These are phyloP conservation scores for Alcedo quadribrachys DNA, from an alignment of 2,797 vertebrate species.

Conservation along the genomic window DNA sequence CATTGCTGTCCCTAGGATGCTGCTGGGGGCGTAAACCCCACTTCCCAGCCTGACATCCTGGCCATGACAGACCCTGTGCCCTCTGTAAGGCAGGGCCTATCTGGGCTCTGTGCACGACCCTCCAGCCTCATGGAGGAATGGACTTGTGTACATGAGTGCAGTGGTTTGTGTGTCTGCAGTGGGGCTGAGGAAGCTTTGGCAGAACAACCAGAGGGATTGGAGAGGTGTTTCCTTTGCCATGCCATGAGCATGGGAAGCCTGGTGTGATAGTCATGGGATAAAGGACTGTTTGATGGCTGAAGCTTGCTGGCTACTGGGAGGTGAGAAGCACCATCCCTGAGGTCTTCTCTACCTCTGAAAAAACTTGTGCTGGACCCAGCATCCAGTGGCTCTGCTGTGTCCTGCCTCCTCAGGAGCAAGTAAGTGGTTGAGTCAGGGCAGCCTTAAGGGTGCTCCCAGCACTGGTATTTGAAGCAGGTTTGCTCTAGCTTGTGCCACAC, in stretches of 20 bases:
- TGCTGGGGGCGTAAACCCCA: fast-evolving
- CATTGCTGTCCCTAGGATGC: not conserved
- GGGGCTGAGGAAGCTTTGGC: not conserved
- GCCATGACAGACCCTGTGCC: fast-evolving
- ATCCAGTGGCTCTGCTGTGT: fast-evolving
- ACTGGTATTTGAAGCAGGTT: fast-evolving
- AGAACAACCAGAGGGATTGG: not conserved
- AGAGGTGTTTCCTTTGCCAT: not conserved
- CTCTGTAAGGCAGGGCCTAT: not conserved
- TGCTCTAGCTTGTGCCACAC: not conserved
- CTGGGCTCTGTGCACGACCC: not conserved
- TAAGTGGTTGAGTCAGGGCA: not conserved
- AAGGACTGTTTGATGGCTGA: not conserved
- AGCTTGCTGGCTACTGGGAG: not conserved
- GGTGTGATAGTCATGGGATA: not conserved
- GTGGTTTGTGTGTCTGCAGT: not conserved
- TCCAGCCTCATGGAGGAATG: not conserved
- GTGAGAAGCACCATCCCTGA: not conserved
- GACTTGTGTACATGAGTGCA: fast-evolving
- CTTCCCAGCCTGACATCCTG: not conserved
- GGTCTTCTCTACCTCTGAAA: not conserved
- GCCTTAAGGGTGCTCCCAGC: fast-evolving
- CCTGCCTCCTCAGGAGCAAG: not conserved
- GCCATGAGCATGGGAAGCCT: fast-evolving
- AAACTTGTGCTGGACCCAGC: not conserved